Conservation (phyloP, 2,113 vertebrate genomes). For the Struthidea cinerea region DNA sequence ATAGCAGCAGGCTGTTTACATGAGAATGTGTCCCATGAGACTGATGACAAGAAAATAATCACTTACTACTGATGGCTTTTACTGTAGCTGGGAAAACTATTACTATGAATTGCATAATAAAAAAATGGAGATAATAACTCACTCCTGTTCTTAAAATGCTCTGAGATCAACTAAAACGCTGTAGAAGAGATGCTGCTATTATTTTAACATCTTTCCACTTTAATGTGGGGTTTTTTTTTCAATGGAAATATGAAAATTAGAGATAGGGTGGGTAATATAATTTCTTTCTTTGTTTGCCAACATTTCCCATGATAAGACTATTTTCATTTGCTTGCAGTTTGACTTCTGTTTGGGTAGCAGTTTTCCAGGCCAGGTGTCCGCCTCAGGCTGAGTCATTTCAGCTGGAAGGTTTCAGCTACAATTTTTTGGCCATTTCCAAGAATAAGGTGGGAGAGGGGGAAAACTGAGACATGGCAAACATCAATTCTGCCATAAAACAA, state of each 20-base stretch:
- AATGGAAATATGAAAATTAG: not conserved
- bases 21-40: slow-evolving; percentile 12
- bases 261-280: not conserved
- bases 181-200: not conserved
- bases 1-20: slow-evolving; percentile 35
- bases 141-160: slow-evolving; percentile 21
- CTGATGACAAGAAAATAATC: slow-evolving; percentile 37
- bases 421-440: not conserved
- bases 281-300: not conserved
- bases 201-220: not conserved
- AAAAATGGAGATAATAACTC: not conserved
- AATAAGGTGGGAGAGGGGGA: not conserved
- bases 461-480: not conserved
- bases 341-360: not conserved
- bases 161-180: not conserved
- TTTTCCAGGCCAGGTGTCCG: not conserved
- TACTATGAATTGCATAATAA: slow-evolving; percentile 25
- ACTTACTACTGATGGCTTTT: slow-evolving; percentile 15
- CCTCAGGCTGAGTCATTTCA: not conserved
- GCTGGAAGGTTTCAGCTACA: not conserved
- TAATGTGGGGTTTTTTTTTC: not conserved
- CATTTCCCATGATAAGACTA: not conserved
- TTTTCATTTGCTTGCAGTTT: not conserved
- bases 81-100: slow-evolving; percentile 34
- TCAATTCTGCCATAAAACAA: not conserved